phyloP scores from a whole-genome alignment of 64 coral and sea anemone genomes.

The Montipora foliosa region DNA sequence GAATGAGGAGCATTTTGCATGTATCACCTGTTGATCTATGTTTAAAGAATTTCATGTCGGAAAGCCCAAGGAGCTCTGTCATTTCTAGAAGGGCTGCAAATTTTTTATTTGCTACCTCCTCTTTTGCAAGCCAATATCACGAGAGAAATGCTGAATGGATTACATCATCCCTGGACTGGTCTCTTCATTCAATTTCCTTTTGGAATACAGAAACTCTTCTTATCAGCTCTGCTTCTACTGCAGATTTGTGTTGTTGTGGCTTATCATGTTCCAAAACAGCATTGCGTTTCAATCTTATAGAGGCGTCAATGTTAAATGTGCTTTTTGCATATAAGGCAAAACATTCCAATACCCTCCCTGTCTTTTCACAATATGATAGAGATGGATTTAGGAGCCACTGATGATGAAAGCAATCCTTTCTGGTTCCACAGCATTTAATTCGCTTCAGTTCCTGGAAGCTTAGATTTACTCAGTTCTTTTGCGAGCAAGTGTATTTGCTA shows the following conservation, averaged over 20 bases:
- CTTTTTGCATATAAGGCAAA: constrained; percentile 65
- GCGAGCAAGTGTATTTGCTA: constrained; percentile 42
- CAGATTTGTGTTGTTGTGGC: constrained; percentile 38
- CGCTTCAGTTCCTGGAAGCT: constrained; percentile 5
- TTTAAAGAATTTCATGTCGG: neutral
- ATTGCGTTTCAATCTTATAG: neutral
- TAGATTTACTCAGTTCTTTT: constrained; percentile 21
- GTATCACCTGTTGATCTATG: neutral
- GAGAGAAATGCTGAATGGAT: constrained; percentile 38
- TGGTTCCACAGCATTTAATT: neutral
- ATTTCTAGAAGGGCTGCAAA: neutral
- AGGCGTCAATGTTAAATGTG: constrained; percentile 2
- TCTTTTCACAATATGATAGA: constrained; percentile 47
- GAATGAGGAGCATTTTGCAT: neutral
- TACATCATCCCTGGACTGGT: constrained; percentile 37
- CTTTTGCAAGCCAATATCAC: neutral
- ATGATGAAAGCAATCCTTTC: constrained; percentile 58
- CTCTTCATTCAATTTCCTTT: constrained; percentile 53
- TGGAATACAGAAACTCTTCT: constrained; percentile 63
- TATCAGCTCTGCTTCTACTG: constrained; percentile 60
- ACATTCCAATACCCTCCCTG: constrained; percentile 70
- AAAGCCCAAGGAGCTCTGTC: neutral
- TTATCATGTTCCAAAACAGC: neutral
- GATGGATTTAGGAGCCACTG: constrained; percentile 63
- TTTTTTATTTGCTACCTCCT: neutral